Evolutionary conservation across 1,140 invertebrate species (phyloP).

Genomic region (Heterodera schachtii): DNA sequence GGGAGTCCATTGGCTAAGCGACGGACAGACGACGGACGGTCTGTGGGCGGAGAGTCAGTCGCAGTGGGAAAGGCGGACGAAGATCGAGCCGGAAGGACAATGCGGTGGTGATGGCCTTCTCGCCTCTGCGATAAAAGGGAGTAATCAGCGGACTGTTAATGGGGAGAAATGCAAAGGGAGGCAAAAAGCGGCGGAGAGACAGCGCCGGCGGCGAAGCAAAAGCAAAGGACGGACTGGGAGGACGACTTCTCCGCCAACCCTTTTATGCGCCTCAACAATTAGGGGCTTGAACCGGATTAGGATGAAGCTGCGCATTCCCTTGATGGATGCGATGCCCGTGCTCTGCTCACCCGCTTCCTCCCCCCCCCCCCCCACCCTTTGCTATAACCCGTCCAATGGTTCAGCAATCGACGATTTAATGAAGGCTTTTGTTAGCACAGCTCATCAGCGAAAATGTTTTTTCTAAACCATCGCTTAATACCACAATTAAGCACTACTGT

Average conservation of each 20-base stretch:
- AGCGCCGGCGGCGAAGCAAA: background rate
- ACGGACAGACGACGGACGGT: constrained; percentile 68
- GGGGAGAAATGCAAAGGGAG: no score
- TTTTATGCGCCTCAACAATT: background rate
- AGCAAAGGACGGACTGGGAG: background rate
- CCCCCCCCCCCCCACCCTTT: no score
- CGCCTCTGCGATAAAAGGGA: background rate
- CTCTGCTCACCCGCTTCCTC: no score
- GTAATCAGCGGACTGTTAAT: no score
- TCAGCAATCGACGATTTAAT: no score
- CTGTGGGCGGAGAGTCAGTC: background rate
- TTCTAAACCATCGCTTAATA: no score
- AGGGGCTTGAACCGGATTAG: background rate
- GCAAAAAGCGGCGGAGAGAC: background rate
- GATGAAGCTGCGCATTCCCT: background rate
- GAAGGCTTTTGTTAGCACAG: no score
- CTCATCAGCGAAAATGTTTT: no score
- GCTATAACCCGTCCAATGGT: no score
- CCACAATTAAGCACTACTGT: no score
- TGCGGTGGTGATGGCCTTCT: background rate
- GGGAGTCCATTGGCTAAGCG: constrained; percentile 72
- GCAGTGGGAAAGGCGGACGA: background rate
- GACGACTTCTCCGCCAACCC: background rate
- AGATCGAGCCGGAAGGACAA: background rate
- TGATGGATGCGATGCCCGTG: background rate